A percentile compares a stretch with the other conserved stretches of the same genome.
These are phyloP conservation scores for Sula dactylatra DNA, from an alignment of 2,113 vertebrate genomes.

Conservation along the genomic window DNA sequence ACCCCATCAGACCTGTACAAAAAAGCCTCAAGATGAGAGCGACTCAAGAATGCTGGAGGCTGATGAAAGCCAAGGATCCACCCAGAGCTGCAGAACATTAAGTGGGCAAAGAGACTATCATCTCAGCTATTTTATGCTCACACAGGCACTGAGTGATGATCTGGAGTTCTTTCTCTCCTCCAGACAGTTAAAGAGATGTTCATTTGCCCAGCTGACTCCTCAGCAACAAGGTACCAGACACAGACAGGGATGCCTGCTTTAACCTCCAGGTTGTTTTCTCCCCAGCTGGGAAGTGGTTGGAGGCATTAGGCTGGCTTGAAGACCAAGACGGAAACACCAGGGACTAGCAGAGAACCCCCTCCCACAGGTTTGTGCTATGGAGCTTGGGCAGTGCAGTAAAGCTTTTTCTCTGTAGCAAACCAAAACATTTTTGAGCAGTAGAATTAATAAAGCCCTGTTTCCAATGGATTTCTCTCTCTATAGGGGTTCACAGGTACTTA, in stretches of 20 bases:
- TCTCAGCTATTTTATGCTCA: not conserved
- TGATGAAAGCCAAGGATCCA: conserved; percentile 6
- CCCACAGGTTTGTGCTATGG: not conserved
- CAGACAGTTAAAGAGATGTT: not conserved
- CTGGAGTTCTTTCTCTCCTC: not conserved
- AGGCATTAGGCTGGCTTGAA: not conserved
- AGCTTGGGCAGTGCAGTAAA: not conserved
- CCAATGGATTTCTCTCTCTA: not conserved
- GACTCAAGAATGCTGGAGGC: not conserved
- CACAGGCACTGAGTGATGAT: not conserved
- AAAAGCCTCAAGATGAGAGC: not conserved
- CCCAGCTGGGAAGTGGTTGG: not conserved
- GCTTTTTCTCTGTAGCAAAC: not conserved
- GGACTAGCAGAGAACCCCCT: not conserved
- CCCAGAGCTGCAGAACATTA: not conserved
- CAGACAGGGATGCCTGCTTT: not conserved
- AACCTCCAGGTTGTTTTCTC: not conserved
- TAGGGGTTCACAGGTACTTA: not conserved
- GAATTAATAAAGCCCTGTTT: not conserved
- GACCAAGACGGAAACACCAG: not conserved
- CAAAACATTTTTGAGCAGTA: not conserved
- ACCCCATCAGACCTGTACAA: not conserved
- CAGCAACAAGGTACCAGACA: not conserved
- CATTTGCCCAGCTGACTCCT: not conserved
- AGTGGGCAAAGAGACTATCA: not conserved